Base-by-base conservation (phyloP, 2,888 invertebrate species). In the Caenorhabditis sinica region DNA sequence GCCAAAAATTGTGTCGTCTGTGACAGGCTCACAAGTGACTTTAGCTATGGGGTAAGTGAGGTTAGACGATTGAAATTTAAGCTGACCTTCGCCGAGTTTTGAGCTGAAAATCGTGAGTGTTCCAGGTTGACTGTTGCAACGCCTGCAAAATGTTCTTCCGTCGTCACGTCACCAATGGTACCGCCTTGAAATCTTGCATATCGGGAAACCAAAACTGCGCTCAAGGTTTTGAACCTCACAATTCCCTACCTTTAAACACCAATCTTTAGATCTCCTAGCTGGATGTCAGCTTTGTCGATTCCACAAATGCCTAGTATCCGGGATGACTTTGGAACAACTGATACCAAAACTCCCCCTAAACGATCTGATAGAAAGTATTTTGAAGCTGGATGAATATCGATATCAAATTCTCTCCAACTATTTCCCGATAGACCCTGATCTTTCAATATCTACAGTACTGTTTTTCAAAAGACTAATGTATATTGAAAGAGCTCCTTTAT, bases 81-180 rank as follows among this genome's bases (percentile, higher is more conserved):
- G n/a, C n/a, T n/a, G n/a, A n/a, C n/a, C n/a, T n/a, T n/a, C n/a
- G n/a, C n/a, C 1, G 23, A 2, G 8, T 51, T 23, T 20, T 1
- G 23, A 51, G 8, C 20, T 51, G 8, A 15, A 6, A 2, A 20
- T 33, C 30, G 2, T 30, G n/a, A 9, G 1, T 20, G 0, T 53
- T 23, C 13, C 23, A 68, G 68, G 68, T 68, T 2, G 25, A 33
- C n/a, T 53, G 51, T 25, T 68, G 68, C 15, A 53, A 53, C 8
- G 68, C 68, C 2, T 68, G 68, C n/a, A 66, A 66, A 25, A 66
- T 66, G 66, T 66, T 66, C 66, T 66, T 66, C n/a, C 68, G 68
- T 20, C 51, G 69, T 15, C 60, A 36, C 9, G 28, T 60, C 11
- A 9, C 36, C 20, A n/a, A n/a, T n/a, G 20, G n/a, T 17, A n/a